Evolutionary conservation across 1,140 invertebrate genomes (phyloP).

Genomic region (Drosophila subpulchrella): DNA sequence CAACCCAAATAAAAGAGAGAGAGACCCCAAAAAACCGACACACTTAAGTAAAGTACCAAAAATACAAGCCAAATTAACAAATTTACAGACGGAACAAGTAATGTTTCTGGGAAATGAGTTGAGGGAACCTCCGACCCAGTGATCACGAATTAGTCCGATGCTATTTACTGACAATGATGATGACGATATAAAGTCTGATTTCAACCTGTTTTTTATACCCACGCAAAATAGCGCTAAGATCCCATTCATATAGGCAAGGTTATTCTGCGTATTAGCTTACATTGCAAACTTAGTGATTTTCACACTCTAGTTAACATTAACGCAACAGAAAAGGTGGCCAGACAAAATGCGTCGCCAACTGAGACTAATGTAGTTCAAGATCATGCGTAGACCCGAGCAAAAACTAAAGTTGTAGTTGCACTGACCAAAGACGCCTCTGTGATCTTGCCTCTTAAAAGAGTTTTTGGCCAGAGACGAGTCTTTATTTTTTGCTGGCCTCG

Average conservation of each 20-base stretch:
- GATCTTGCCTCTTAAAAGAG: slow-evolving; percentile 3
- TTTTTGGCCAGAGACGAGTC: slow-evolving; percentile 31
- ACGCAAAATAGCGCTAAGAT: slow-evolving; percentile 46
- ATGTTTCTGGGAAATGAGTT: slow-evolving; percentile 1
- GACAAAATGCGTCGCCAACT: slow-evolving; percentile 39
- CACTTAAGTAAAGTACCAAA: slow-evolving; percentile 28
- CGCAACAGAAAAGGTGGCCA: slow-evolving; percentile 26
- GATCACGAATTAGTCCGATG: slow-evolving; percentile 30
- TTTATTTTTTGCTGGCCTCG: slow-evolving; percentile 25
- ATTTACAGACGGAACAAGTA: slow-evolving; percentile 28
- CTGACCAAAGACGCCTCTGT: slow-evolving; percentile 42
- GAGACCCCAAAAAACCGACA: slow-evolving; percentile 22
- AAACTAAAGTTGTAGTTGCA: slow-evolving; percentile 33
- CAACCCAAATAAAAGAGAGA: slow-evolving; percentile 19
- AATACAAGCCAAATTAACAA: slow-evolving; percentile 33
- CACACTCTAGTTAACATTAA: slow-evolving; percentile 71
- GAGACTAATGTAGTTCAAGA: slow-evolving; percentile 66
- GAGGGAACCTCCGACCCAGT: slow-evolving; percentile 35
- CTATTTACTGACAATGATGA: slow-evolving; percentile 19
- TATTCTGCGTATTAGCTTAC: slow-evolving; percentile 60
- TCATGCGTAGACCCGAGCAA: slow-evolving; percentile 44
- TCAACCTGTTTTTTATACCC: slow-evolving; percentile 63
- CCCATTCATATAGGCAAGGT: slow-evolving; percentile 48
- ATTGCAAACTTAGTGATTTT: slow-evolving; percentile 65
- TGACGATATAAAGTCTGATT: slow-evolving; percentile 21